Evolutionary conservation across 2,113 vertebrate species (phyloP), one percentile per base, ranked within the genome.

Genomic region (Eubucco bourcierii): DNA sequence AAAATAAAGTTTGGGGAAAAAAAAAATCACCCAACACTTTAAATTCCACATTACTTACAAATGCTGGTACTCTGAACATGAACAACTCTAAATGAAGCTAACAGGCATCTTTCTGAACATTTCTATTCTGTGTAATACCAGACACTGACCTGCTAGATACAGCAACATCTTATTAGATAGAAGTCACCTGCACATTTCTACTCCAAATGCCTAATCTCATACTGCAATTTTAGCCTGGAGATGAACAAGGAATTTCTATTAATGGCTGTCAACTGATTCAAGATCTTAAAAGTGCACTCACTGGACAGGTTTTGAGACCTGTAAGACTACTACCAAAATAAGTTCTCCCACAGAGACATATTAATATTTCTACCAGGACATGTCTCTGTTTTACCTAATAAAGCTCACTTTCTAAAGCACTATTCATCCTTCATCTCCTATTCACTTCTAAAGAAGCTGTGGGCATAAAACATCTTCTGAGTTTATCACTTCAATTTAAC

Each of bases 71-170:
- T 83, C 68, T 75, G 88, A 97, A 86, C 20, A 29, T 25, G 75
- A 74, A 28, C 66, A 68, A 31, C 8, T 95, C 28, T 78, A 91
- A 96, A 86, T 58, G 15, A 90, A 92, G 21, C 5, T 59, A 90
- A 80, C 58, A 84, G 31, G 53, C 72, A 95, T 84, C 18, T 86
- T 94, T 44, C 63, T 11, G 12, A 88, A 81, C 55, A 23, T 84
- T 58, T 88, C 55, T 80, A 25, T 85, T 81, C 75, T 66, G 65
- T 17, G 17, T 83, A 85, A 91, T 67, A 76, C 17, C 3, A 12
- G 34, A 82, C 74, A 80, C 21, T 85, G 47, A 63, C 47, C 37
- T 76, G 14, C 44, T 64, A 83, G 41, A 80, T 74, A 44, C 28
- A 70, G 16, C 60, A 76, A 23, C 29, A 19, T 34, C 58, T 56